These are phyloP conservation scores for Chrysodeixis includens DNA, from an alignment of 2,888 invertebrate genomes.

Conservation along the genomic window DNA sequence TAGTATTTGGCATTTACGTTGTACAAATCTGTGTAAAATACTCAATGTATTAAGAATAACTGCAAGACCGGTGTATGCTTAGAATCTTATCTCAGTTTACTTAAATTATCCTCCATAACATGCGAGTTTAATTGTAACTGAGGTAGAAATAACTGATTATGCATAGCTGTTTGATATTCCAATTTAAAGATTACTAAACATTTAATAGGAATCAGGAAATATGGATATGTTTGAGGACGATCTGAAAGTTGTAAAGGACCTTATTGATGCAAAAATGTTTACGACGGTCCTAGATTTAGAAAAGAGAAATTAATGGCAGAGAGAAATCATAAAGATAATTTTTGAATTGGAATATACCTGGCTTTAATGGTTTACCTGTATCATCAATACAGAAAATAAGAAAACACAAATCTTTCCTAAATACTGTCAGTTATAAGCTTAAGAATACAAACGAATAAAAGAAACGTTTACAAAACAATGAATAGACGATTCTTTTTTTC, in stretches of 20 bases:
- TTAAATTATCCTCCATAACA: constrained; percentile 35
- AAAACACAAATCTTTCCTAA: background rate
- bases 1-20: background rate
- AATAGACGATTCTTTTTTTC: constrained; percentile 42
- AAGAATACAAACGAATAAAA: constrained; percentile 21
- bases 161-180: constrained; percentile 10
- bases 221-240: background rate
- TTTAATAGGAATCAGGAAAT: background rate
- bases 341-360: too few species aligned
- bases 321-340: too few species aligned
- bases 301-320: too few species aligned
- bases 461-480: constrained; percentile 24
- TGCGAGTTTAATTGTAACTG: constrained; percentile 8
- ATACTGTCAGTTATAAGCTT: background rate
- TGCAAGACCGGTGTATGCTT: constrained; percentile 45
- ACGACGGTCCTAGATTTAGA: too few species aligned
- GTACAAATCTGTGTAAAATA: background rate
- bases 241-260: too few species aligned
- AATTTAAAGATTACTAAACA: background rate
- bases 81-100: constrained; percentile 30
- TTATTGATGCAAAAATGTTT: too few species aligned
- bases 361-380: too few species aligned
- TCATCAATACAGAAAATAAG: too few species aligned
- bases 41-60: background rate
- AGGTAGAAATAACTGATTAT: background rate